Conservation (phyloP, 2,113 vertebrate genomes). For the Upupa epops region DNA sequence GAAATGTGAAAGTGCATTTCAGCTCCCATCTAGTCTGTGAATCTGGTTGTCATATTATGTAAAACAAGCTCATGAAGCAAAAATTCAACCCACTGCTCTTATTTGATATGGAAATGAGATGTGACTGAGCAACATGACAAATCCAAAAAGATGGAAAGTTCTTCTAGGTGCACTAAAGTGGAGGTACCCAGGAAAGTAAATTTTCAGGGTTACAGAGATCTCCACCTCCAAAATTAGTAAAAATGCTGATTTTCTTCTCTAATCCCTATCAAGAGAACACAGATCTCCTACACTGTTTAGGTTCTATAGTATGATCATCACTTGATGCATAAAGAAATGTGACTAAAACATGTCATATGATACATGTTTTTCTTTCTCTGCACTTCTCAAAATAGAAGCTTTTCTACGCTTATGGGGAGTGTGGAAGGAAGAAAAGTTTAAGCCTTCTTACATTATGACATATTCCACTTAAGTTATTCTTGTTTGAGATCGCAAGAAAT, state of each 20-base stretch:
- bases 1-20: not conserved
- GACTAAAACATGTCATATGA: not conserved
- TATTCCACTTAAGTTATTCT: not conserved
- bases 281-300: not conserved
- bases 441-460: not conserved
- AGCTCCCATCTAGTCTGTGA: not conserved
- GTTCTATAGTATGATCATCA: not conserved
- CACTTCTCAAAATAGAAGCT: not conserved
- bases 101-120: not conserved
- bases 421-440: not conserved
- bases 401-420: accelerated
- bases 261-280: not conserved
- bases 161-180: not conserved
- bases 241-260: not conserved
- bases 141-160: not conserved
- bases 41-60: not conserved
- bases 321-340: not conserved
- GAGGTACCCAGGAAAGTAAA: not conserved
- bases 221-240: not conserved
- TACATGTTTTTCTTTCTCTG: not conserved
- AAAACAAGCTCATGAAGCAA: not conserved
- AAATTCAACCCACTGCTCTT: not conserved
- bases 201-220: not conserved
- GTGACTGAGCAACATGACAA: not conserved
- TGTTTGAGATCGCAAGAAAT: not conserved